phyloP scores from a whole-genome alignment of 2,888 invertebrate species.

The Neoitamus cyanurus region DNA sequence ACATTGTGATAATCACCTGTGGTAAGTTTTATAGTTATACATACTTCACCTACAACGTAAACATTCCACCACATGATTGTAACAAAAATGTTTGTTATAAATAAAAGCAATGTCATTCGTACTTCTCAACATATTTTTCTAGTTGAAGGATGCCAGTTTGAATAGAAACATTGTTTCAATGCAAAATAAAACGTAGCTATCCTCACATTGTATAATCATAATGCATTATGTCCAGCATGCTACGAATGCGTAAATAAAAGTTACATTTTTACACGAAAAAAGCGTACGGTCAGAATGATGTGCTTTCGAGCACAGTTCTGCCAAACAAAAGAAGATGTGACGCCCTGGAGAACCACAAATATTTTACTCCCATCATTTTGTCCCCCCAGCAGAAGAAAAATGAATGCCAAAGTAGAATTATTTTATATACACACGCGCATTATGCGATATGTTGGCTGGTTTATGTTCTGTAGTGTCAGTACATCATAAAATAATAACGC shows the following conservation, averaged over 20 bases:
- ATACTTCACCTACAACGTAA: no score
- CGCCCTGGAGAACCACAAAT: background rate
- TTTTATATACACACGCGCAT: background rate
- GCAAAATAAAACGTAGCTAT: background rate
- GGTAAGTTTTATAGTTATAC: no score
- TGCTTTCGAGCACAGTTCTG: background rate
- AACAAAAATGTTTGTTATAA: background rate
- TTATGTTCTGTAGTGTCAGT: constrained; percentile 46
- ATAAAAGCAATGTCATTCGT: background rate
- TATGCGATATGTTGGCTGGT: background rate
- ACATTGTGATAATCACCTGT: no score
- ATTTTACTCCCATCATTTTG: background rate
- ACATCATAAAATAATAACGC: constrained; percentile 49
- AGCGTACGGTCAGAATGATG: background rate
- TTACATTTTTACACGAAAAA: background rate
- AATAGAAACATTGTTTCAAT: no score
- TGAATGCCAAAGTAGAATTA: background rate
- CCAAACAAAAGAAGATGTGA: background rate
- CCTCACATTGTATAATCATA: no score
- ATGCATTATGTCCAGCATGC: background rate
- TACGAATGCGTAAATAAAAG: background rate
- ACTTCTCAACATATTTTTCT: background rate
- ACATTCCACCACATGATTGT: no score
- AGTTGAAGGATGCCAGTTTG: background rate
- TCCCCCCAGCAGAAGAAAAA: background rate